Evolutionary conservation across 2,113 vertebrate species (phyloP).

Genomic region (Prunella fulvescens): DNA sequence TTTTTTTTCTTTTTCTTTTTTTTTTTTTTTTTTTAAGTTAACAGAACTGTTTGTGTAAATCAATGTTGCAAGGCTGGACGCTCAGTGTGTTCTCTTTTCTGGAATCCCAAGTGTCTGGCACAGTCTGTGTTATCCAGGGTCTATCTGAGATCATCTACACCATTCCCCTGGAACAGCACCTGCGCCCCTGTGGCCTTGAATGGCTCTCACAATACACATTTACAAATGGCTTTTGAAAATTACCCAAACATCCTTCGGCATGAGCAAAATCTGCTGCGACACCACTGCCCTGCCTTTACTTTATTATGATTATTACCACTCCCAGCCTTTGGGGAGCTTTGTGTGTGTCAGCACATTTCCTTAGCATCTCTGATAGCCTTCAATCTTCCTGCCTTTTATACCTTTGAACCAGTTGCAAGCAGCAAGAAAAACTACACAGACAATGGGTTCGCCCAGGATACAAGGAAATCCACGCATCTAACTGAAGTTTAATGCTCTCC

Average conservation of each 20-base stretch:
- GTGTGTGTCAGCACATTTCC: neutral
- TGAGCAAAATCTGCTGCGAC: neutral
- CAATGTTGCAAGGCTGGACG: neutral
- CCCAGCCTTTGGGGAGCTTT: neutral
- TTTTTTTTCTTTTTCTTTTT: neutral
- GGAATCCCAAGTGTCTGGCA: neutral
- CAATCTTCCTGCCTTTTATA: neutral
- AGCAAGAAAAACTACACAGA: neutral
- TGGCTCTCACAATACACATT: neutral
- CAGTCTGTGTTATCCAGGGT: neutral
- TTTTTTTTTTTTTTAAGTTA: neutral
- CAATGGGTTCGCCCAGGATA: neutral
- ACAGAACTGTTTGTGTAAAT: neutral
- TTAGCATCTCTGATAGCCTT: neutral
- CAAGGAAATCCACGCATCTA: neutral
- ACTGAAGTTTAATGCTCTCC: neutral
- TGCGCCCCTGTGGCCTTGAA: neutral
- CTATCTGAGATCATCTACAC: neutral
- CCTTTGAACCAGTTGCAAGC: neutral
- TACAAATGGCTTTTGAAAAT: constrained; percentile 29
- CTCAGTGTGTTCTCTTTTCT: neutral
- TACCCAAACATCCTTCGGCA: neutral
- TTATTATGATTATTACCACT: neutral
- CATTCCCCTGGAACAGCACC: neutral
- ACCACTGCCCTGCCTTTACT: neutral